phyloP scores from a whole-genome alignment of 2,113 vertebrate species.

The Gavia stellata region DNA sequence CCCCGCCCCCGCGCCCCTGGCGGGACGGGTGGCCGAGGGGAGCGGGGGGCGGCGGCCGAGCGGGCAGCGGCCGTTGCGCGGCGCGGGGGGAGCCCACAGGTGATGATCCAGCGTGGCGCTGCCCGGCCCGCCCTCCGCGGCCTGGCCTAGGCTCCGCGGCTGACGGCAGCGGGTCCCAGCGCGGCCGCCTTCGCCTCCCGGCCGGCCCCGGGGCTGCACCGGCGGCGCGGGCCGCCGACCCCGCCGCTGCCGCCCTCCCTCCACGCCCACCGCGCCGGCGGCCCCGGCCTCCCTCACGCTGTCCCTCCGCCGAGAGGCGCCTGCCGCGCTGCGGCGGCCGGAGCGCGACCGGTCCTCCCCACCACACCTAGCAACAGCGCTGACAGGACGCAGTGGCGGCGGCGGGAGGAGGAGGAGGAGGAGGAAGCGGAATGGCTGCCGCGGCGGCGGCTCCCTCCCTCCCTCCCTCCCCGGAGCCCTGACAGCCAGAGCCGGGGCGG shows the following conservation, averaged over 20 bases:
- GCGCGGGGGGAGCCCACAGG: not conserved
- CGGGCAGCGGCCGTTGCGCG: not conserved
- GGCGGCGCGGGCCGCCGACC: not conserved
- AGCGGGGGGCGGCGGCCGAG: not conserved
- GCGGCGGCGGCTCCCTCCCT: not conserved
- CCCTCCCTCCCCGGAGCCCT: slow-evolving; percentile 27
- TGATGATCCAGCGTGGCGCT: not conserved
- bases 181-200: not conserved
- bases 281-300: not conserved
- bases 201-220: not conserved
- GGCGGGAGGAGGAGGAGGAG: not conserved
- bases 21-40: not conserved
- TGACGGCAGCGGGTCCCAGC: not conserved
- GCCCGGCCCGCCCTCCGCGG: not conserved
- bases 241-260: not conserved
- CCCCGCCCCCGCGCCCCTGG: not conserved
- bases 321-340: not conserved
- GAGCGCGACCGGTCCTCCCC: not conserved
- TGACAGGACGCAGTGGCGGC: slow-evolving; percentile 78
- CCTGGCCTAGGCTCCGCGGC: not conserved
- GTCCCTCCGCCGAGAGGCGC: not conserved
- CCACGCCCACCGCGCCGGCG: not conserved
- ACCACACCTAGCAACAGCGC: slow-evolving; percentile 84
- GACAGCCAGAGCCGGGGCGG: slow-evolving; percentile 70
- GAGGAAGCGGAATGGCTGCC: slow-evolving; percentile 50